These are phyloP conservation scores for Triops cancriformis DNA, from an alignment of 1,140 invertebrate species.

Conservation along the genomic window DNA sequence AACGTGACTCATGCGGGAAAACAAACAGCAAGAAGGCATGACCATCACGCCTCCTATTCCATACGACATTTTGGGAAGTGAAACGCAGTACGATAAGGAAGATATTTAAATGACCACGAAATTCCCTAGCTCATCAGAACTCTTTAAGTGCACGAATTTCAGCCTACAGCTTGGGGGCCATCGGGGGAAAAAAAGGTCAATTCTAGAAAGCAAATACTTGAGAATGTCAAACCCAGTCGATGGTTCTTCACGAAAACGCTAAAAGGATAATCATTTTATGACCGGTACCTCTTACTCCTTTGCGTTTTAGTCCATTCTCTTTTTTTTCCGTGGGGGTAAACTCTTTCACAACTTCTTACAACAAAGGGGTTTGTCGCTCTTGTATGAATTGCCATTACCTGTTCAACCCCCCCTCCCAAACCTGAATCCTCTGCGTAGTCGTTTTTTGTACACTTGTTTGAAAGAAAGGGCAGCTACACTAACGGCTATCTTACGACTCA, in stretches of 20 bases:
- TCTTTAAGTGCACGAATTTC: neutral
- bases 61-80: neutral
- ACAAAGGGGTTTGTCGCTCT: neutral
- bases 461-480: neutral
- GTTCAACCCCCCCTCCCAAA: neutral
- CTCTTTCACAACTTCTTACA: neutral
- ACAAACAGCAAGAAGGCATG: too few relatives aligned
- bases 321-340: neutral
- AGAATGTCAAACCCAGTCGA: neutral
- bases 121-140: neutral
- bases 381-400: neutral
- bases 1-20: neutral
- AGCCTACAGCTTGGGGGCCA: neutral
- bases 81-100: neutral
- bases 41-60: too few relatives aligned
- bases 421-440: neutral
- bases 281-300: neutral
- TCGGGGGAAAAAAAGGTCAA: neutral
- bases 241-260: neutral
- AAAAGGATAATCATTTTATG: constrained; percentile 11
- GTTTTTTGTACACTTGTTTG: neutral
- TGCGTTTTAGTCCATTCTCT: neutral
- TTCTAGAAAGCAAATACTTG: neutral
- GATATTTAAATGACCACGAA: neutral
- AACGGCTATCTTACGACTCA: neutral